Evolutionary conservation across 2,888 invertebrate genomes (phyloP).

Genomic region (Ennomos fuscantarius): DNA sequence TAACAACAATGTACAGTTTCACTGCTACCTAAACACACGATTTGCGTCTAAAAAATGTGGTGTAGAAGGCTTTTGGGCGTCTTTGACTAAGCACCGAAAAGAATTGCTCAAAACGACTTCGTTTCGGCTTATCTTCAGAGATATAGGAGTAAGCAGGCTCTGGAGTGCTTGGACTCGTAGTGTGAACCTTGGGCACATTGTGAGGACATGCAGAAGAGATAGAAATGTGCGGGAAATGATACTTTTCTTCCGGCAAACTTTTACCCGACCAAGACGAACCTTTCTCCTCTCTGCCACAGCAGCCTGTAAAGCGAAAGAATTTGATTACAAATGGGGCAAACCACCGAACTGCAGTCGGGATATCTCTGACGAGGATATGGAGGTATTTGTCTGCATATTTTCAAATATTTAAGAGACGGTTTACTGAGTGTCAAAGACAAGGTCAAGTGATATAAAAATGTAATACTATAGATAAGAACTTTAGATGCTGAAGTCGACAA

Average conservation of each 20-base stretch:
- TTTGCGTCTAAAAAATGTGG: slow-evolving; percentile 55
- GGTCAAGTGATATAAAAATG: slow-evolving; percentile 27
- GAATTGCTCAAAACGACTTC: slow-evolving; percentile 56
- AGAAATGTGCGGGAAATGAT: slow-evolving; percentile 69
- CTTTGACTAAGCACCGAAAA: slow-evolving; percentile 42
- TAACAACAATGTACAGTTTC: slow-evolving; percentile 47
- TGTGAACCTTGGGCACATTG: slow-evolving; percentile 62
- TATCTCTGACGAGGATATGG: slow-evolving; percentile 70
- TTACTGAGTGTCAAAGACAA: slow-evolving; percentile 23
- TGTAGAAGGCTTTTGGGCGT: slow-evolving; percentile 46
- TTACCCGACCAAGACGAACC: slow-evolving; percentile 65
- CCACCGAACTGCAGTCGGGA: slow-evolving; percentile 54
- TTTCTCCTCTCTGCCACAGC: slow-evolving; percentile 72
- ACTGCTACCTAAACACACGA: slow-evolving; percentile 47
- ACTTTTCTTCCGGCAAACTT: slow-evolving; percentile 66
- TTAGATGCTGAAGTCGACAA: too few relatives aligned
- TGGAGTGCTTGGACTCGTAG: slow-evolving; percentile 70
- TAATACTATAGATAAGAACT: background rate
- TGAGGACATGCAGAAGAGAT: slow-evolving; percentile 67
- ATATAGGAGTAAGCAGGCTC: slow-evolving; percentile 62
- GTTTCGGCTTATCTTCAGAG: slow-evolving; percentile 62
- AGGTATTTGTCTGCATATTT: slow-evolving; percentile 52
- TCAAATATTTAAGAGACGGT: slow-evolving; percentile 4
- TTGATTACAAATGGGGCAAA: slow-evolving; percentile 42
- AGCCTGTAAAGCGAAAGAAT: slow-evolving; percentile 59